Base-by-base conservation (phyloP, 1,140 invertebrate species). In the Oryctes rhinoceros region DNA sequence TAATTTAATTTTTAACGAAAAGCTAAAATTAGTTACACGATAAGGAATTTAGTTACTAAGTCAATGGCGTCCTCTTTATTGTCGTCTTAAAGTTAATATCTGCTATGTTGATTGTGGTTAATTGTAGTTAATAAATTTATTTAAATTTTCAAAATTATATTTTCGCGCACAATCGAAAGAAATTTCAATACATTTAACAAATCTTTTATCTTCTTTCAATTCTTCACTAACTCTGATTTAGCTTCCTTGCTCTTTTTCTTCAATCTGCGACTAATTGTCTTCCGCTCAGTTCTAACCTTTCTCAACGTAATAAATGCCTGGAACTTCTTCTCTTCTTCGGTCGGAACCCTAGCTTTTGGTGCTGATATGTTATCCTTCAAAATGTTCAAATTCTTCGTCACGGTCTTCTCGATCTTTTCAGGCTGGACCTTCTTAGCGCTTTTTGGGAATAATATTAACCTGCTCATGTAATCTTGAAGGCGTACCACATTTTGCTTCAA, bases 241-340 rank as follows among this genome's bases (percentile, higher is more conserved):
- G n/a, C 24, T 13, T 65, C 71, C 35, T 75, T 75, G 6, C 35
- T 37, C 71, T 35, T 75, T 20, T 39, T 75, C 71, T 24, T 75
- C 20, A 75, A 9, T 75, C 35, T 75, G 6, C 18, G 18, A 6
- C 71, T 39, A 4, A 75, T 10, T 3, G 18, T 75, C 15, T 39
- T 39, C 71, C 24, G 4, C 39, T 44, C 39, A 10, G 39, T 3
- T 44, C 9, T 44, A 44, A 39, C 76, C 47, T 77, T 77, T 15
- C 76, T 15, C 18, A 77, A 49, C 15, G 76, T 77, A 18, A 18
- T 48, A 39, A 77, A 77, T 13, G 44, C 76, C 10, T 48, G 24
- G n/a, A 77, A 77, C 39, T 77, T 9, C n/a, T 39, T 77, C 39
- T 77, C 35, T 48, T 77, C 76, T 20, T 44, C 47, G 18, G 76